Percentiles rank a stretch among this genome's conserved stretches.
phyloP scores from a whole-genome alignment of 53 echinoderm and acorn worm species.

The Patiria pectinifera region DNA sequence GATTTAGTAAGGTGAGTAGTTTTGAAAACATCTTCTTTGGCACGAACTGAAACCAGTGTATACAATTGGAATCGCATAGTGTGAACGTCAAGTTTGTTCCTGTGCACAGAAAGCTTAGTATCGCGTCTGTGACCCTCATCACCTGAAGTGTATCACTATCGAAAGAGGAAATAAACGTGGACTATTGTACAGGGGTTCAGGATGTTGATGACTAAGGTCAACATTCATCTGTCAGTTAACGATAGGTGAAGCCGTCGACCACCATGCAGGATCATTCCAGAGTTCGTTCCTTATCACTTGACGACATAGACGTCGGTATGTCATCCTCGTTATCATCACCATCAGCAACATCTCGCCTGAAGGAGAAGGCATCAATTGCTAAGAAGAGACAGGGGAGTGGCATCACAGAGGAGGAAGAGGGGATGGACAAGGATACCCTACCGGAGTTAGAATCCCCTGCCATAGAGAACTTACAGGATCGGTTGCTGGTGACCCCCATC shows the following conservation, averaged over 20 bases:
- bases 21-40: not conserved
- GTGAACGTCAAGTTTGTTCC: not conserved
- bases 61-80: not conserved
- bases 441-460: slow-evolving; percentile 46
- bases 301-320: slow-evolving; percentile 37
- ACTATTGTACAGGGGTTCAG: not conserved
- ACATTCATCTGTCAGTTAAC: not conserved
- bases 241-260: slow-evolving; percentile 2
- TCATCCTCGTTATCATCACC: not conserved
- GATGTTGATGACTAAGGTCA: not conserved
- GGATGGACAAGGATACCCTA: slow-evolving; percentile 7
- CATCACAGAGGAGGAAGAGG: not conserved
- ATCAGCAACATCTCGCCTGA: slow-evolving; percentile 14
- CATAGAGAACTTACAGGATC: slow-evolving; percentile 41
- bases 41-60: not conserved
- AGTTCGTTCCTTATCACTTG: slow-evolving; percentile 31
- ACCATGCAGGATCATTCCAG: slow-evolving; percentile 34
- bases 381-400: not conserved
- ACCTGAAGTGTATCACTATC: not conserved
- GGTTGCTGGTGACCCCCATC: slow-evolving; percentile 52
- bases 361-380: slow-evolving; percentile 2
- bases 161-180: not conserved
- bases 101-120: not conserved
- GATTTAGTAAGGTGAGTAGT: not conserved
- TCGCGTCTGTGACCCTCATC: not conserved